Evolutionary conservation across 2,888 invertebrate species (phyloP).

Genomic region (Chromoteleia sp.): DNA sequence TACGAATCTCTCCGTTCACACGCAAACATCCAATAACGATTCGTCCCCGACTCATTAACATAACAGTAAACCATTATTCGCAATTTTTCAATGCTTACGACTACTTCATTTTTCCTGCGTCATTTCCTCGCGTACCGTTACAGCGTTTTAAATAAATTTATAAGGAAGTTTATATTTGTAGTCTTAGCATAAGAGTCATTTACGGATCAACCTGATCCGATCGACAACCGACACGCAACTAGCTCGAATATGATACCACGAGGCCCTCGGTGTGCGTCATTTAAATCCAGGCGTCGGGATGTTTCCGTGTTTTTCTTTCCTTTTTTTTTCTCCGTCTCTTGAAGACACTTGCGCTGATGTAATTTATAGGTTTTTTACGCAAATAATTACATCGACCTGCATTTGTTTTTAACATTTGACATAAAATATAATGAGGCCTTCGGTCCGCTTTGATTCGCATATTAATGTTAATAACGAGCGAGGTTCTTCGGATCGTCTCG

Average conservation of each 20-base stretch:
- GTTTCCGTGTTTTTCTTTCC: too few relatives aligned
- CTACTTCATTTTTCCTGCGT: constrained; percentile 26
- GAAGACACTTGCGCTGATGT: constrained; percentile 3
- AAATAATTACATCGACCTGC: constrained; percentile 16
- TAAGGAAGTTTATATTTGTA: constrained; percentile 46
- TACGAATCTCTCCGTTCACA: not conserved
- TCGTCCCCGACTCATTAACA: constrained; percentile 43
- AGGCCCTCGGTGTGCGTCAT: not conserved
- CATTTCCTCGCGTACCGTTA: constrained; percentile 41
- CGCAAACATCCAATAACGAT: constrained; percentile 28
- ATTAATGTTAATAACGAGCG: constrained; percentile 57
- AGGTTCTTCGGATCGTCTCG: constrained; percentile 27
- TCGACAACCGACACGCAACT: constrained; percentile 24
- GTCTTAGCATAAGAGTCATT: constrained; percentile 31
- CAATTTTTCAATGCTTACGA: constrained; percentile 28
- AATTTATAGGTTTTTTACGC: constrained; percentile 14
- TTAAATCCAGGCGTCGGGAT: not conserved
- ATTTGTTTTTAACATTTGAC: constrained; percentile 9
- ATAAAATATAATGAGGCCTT: constrained; percentile 21
- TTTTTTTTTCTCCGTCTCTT: not conserved
- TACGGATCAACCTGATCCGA: constrained; percentile 41
- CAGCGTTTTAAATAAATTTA: constrained; percentile 36
- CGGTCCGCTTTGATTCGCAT: constrained; percentile 41
- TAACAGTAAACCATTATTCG: constrained; percentile 54
- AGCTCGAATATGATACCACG: constrained; percentile 5